Evolutionary conservation across 2,888 invertebrate species (phyloP), one percentile per base, ranked within the genome.

Genomic region (Serrognathus titanus): DNA sequence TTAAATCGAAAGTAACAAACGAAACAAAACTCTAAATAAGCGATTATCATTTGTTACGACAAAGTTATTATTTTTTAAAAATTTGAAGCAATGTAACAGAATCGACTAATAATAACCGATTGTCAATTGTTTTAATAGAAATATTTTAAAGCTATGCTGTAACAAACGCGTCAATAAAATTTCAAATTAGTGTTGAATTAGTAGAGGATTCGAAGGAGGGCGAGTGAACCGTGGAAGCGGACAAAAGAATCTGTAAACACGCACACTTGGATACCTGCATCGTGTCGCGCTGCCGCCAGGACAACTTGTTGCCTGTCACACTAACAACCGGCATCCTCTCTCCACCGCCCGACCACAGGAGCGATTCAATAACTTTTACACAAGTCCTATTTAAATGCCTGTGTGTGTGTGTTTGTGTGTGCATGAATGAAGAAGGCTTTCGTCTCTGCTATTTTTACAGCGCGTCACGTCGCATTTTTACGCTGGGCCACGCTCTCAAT

Each of bases 291-390:
- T 66, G 66, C 65, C 67, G 68, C 66, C 68, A 67, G 66, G 67
- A 70, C 71, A 71, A 72, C 73, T 72, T 72, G 71, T 71, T 72
- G 71, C 71, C 69, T 70, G 67, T 65, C 66, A 63, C 67, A 63
- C 62, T 64, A 66, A 62, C 62, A 59, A 60, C 64, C 60, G 16
- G 16, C 59, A 60, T 53, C 59, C 61, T 60, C 59, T 40, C 58
- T 48, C 49, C 57, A 50, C 48, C 48, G 57, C 47, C 47, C 59
- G 52, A 38, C 43, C 16, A 37, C 39, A 37, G 41, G 52, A 56
- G 60, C 61, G 54, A 62, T 62, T 63, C 61, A 63, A 62, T 62
- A 62, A 62, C 55, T 55, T 60, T 58, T 59, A 57, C 57, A 59
- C 57, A 59, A 59, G 54, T 61, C 53, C 58, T 47, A 62, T 63